Conservation (phyloP, 2,888 invertebrate genomes). For the Andrena praecox region DNA sequence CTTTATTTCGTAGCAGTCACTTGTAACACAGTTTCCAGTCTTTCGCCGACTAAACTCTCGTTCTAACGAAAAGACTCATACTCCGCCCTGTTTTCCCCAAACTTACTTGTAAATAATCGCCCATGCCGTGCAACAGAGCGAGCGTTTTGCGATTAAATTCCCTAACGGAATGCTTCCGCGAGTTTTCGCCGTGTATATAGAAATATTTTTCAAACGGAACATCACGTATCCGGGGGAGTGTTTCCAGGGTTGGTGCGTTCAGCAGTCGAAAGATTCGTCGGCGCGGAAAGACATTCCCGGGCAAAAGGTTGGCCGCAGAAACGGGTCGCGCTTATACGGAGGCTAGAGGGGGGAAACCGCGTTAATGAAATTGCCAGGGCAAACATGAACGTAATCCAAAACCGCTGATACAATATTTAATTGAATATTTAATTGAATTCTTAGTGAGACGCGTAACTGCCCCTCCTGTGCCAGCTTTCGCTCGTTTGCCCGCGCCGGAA, state of each 20-base stretch:
- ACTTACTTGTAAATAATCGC: background rate
- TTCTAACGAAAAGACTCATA: background rate
- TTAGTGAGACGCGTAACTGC: constrained; percentile 68
- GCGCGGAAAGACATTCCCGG: constrained; percentile 55
- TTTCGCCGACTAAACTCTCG: background rate
- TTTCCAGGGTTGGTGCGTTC: background rate
- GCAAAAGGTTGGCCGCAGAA: constrained; percentile 47
- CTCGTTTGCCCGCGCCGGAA: constrained; percentile 55
- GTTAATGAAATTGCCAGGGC: constrained; percentile 75
- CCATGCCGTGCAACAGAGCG: background rate
- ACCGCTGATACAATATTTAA: constrained; percentile 80
- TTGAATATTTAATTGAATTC: constrained; percentile 81
- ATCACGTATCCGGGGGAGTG: background rate
- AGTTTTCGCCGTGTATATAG: background rate
- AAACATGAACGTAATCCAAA: constrained; percentile 70
- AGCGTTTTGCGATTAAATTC: background rate
- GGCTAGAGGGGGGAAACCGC: constrained; percentile 59
- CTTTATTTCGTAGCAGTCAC: background rate
- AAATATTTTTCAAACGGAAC: constrained; percentile 28
- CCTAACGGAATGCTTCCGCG: background rate
- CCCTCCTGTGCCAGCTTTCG: constrained; percentile 30
- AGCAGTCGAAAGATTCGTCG: constrained; percentile 44
- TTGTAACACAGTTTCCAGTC: background rate
- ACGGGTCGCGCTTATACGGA: constrained; percentile 53
- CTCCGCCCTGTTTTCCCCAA: background rate